Evolutionary conservation across 2,888 invertebrate species (phyloP).

Genomic region (Limenitis camilla): DNA sequence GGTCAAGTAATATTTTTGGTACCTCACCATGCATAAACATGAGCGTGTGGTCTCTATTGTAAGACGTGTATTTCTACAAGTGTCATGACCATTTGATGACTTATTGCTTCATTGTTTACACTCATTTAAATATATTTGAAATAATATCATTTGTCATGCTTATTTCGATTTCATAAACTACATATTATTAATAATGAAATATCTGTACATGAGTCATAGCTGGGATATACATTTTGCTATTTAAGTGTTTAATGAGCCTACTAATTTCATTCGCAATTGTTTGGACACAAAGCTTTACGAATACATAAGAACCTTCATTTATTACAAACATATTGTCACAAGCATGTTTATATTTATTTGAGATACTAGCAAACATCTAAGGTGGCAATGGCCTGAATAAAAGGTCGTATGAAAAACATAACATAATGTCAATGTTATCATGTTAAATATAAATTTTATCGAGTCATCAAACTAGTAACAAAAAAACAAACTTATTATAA

Average conservation of each 20-base stretch:
- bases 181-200: no score
- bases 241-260: no score
- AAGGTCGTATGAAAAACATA: slow-evolving; percentile 20
- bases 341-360: background rate
- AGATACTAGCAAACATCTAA: background rate
- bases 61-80: slow-evolving; percentile 8
- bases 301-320: background rate
- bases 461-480: background rate
- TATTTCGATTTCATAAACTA: no score
- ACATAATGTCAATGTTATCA: slow-evolving; percentile 29
- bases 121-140: background rate
- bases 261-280: no score
- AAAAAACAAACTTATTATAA: background rate
- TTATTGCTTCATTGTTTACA: slow-evolving; percentile 2
- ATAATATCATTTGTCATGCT: background rate
- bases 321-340: background rate
- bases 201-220: no score
- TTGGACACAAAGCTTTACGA: no score
- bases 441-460: slow-evolving; percentile 1
- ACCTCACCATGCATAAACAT: slow-evolving; percentile 15
- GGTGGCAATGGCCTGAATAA: slow-evolving; percentile 19
- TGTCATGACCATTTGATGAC: slow-evolving; percentile 2
- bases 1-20: slow-evolving; percentile 18
- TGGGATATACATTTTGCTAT: no score
- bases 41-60: slow-evolving; percentile 10